phyloP scores from a whole-genome alignment of 2,888 invertebrate genomes.

The Caenorhabditis angaria region DNA sequence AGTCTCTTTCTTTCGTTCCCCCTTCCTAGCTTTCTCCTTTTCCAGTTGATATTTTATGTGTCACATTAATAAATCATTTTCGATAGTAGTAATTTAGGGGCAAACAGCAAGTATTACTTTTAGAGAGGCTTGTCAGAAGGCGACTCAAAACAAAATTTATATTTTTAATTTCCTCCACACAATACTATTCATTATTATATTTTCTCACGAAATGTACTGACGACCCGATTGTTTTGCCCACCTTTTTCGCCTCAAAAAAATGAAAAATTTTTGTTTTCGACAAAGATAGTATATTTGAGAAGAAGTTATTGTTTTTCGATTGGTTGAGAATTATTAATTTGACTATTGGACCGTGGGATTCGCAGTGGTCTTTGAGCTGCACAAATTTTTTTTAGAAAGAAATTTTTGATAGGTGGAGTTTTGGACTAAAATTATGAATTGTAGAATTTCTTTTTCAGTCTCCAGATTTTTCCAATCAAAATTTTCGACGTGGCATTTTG shows the following conservation, averaged over 20 bases:
- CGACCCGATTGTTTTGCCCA: background rate
- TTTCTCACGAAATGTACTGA: background rate
- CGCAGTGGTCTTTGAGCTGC: too few species aligned
- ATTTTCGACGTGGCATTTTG: too few species aligned
- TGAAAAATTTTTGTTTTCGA: background rate
- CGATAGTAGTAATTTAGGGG: background rate
- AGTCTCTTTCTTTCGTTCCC: too few species aligned
- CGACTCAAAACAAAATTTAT: background rate
- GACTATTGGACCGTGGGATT: background rate
- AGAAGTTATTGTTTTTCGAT: background rate
- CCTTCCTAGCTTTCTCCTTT: background rate
- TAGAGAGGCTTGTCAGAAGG: too few species aligned
- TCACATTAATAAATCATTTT: slow-evolving; percentile 1
- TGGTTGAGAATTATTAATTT: background rate
- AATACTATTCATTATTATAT: background rate
- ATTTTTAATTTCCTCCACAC: background rate
- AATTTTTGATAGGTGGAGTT: too few species aligned
- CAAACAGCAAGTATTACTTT: background rate
- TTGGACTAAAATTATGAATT: too few species aligned
- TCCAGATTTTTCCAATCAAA: too few species aligned
- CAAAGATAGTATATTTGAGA: background rate
- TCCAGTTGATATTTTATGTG: background rate
- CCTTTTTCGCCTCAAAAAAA: too few species aligned
- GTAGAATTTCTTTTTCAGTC: too few species aligned
- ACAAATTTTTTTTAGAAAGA: background rate